phyloP scores from a whole-genome alignment of 2,888 invertebrate genomes.

The Saturnia japonica region DNA sequence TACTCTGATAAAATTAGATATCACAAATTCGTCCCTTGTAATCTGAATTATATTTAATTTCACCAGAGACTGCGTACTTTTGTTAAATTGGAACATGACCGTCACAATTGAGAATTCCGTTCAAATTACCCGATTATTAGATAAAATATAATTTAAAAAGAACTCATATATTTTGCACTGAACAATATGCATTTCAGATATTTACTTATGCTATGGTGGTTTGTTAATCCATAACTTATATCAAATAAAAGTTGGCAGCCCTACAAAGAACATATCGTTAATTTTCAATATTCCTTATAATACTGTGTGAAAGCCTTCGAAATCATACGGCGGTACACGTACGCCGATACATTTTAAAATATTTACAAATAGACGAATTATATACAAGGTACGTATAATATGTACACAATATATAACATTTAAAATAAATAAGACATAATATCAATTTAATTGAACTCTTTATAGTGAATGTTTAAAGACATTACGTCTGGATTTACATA shows the following conservation, averaged over 20 bases:
- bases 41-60: not conserved
- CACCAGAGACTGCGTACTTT: not conserved
- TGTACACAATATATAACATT: slow-evolving; percentile 62
- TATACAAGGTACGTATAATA: slow-evolving; percentile 72
- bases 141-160: too few species aligned
- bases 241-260: slow-evolving; percentile 27
- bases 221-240: slow-evolving; percentile 10
- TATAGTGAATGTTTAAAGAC: slow-evolving; percentile 65
- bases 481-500: slow-evolving; percentile 43
- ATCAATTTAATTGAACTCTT: slow-evolving; percentile 76
- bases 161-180: not conserved
- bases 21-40: not conserved
- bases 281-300: slow-evolving; percentile 68
- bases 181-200: not conserved
- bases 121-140: too few species aligned
- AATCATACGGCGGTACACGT: slow-evolving; percentile 27
- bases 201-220: not conserved
- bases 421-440: slow-evolving; percentile 79
- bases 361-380: slow-evolving; percentile 69
- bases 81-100: not conserved
- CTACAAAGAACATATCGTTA: slow-evolving; percentile 32
- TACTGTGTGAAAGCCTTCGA: slow-evolving; percentile 68
- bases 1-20: not conserved
- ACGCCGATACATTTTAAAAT: slow-evolving; percentile 49
- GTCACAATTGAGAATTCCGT: too few species aligned